Percentiles rank a stretch among this genome's conserved stretches.
These are phyloP conservation scores for Aspidiotus destructor DNA, from an alignment of 2,888 invertebrate species.

Conservation along the genomic window DNA sequence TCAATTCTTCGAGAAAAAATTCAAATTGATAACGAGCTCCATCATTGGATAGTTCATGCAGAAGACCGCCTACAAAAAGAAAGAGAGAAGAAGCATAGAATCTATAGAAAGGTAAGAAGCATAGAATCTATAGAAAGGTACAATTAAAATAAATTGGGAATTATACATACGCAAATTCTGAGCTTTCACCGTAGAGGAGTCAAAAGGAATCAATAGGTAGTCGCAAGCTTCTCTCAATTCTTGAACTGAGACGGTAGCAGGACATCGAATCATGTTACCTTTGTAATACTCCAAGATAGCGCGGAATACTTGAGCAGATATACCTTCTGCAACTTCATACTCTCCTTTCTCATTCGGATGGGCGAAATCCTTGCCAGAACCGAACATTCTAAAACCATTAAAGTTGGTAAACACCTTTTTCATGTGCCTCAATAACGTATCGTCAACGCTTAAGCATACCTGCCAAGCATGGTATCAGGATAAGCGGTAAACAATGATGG, in stretches of 20 bases:
- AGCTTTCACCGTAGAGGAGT: conserved; percentile 88
- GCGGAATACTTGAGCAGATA: conserved; percentile 88
- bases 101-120: neutral
- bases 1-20: conserved; percentile 85
- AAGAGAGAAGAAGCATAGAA: neutral
- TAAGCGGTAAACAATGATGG: conserved; percentile 85
- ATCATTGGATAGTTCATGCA: conserved; percentile 97
- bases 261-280: conserved; percentile 83
- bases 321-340: conserved; percentile 93
- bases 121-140: neutral
- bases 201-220: conserved; percentile 94
- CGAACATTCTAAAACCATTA: conserved; percentile 68
- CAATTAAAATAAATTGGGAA: neutral
- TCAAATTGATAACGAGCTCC: conserved; percentile 98
- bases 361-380: conserved; percentile 80
- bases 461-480: conserved; percentile 97
- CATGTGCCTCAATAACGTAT: neutral
- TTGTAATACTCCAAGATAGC: conserved; percentile 92
- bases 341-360: conserved; percentile 94
- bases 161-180: conserved; percentile 77
- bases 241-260: conserved; percentile 89
- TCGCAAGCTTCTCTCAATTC: conserved; percentile 98
- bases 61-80: conserved; percentile 59
- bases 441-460: conserved; percentile 40
- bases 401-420: neutral